phyloP scores from a whole-genome alignment of 2,888 invertebrate species.

The Bembecia ichneumoniformis region DNA sequence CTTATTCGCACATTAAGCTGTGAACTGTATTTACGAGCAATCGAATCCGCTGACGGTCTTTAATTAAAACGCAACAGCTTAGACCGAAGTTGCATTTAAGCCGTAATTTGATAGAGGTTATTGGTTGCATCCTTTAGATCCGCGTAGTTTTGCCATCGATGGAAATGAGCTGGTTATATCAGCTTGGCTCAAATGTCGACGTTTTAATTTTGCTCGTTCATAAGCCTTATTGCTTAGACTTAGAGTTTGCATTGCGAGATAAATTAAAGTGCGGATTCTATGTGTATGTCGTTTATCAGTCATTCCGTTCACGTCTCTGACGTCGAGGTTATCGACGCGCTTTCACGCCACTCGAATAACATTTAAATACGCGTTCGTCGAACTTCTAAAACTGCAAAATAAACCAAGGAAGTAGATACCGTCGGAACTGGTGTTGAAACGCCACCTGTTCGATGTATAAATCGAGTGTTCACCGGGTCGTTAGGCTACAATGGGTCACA shows the following conservation, averaged over 20 bases:
- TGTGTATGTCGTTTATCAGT: slow-evolving; percentile 32
- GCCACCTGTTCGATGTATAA: slow-evolving; percentile 45
- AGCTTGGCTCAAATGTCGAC: slow-evolving; percentile 24
- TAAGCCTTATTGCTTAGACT: slow-evolving; percentile 28
- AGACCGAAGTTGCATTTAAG: slow-evolving; percentile 7
- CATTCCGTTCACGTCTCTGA: slow-evolving; percentile 43
- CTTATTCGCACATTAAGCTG: slow-evolving; percentile 28
- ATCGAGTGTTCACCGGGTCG: slow-evolving; percentile 45
- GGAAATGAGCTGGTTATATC: slow-evolving; percentile 31
- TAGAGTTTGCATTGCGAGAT: slow-evolving; percentile 24
- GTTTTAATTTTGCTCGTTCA: slow-evolving; percentile 11
- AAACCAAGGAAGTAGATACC: slow-evolving; percentile 26
- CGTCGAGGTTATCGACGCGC: slow-evolving; percentile 56
- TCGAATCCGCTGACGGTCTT: slow-evolving; percentile 19
- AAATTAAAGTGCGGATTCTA: slow-evolving; percentile 27
- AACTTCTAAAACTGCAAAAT: slow-evolving; percentile 60
- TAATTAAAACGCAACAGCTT: slow-evolving; percentile 6
- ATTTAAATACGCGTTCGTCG: slow-evolving; percentile 65
- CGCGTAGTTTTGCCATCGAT: slow-evolving; percentile 37
- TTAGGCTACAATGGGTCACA: slow-evolving; percentile 53
- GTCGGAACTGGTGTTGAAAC: slow-evolving; percentile 21
- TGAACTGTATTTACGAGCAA: slow-evolving; percentile 15
- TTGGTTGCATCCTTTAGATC: slow-evolving; percentile 7
- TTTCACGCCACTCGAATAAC: slow-evolving; percentile 63
- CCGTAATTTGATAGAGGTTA: slow-evolving; percentile 4